Base-by-base conservation (phyloP, 2,113 vertebrate species). In the Caracal caracal region DNA sequence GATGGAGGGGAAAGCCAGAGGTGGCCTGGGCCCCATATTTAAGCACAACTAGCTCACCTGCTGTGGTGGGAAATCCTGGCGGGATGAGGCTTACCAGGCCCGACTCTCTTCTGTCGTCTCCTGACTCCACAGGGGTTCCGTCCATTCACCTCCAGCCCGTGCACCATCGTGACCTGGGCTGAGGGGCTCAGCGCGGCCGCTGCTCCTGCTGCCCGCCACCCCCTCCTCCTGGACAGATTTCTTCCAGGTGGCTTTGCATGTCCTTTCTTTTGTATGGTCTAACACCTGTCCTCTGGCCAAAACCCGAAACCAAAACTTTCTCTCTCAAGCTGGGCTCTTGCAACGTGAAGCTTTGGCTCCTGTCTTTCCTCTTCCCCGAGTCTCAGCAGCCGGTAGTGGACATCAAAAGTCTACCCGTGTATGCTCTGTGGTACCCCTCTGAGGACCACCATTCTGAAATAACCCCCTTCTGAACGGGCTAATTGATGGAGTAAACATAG, bases 121-220 rank as follows among this genome's bases (percentile, higher is more conserved):
- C 0, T 0, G 5, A 9, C 9, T 51, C 49, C 13, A 10, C 12
- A 43, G 4, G 22, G 47, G 16, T 24, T 47, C 16, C 0, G 2
- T 53, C 33, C 7, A 4, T 6, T 9, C 2, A 10, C 17, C 3
- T 68, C 24, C 40, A 28, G 28, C 0, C 1, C 0, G 2, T 4
- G 19, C 65, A 7, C 3, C 6, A 61, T 19, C 51, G 19, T 37
- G 73, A 30, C 56, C 1, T 0, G 63, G 37, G 19, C 33, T 8
- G 16, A 61, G 53, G 68, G 59, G 5, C 37, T 66, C 11, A 24
- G 33, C 26, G 61, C 1, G 10, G n/a, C 40, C 2, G 0, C 15
- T 2, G 7, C 47, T 56, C 20, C 63, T 16, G 17, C 37, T 68
- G 47, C 49, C 12, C 5, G 0, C 66, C 33, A 16, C 0, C 63